Conservation (phyloP, 2,113 vertebrate genomes). For the Urocolius indicus region DNA sequence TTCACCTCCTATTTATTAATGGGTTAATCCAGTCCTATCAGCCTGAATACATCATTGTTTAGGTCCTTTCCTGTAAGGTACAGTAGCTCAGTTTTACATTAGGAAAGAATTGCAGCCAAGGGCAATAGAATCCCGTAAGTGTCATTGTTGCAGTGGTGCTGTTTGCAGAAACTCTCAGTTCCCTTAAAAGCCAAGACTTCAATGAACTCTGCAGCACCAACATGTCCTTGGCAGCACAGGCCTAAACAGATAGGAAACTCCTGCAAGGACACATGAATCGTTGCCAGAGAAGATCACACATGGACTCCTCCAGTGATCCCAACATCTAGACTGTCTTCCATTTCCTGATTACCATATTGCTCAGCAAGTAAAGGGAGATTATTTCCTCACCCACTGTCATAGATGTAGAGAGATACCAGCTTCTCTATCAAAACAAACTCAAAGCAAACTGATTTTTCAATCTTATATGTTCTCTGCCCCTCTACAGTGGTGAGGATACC, state of each 20-base stretch:
- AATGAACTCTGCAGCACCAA: neutral
- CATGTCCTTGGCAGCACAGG: neutral
- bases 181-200: neutral
- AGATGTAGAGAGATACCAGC: neutral
- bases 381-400: neutral
- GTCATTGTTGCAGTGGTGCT: neutral
- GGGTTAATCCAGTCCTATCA: slow-evolving; percentile 72
- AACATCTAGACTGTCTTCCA: neutral
- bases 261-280: neutral
- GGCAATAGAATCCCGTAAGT: slow-evolving; percentile 26
- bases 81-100: slow-evolving; percentile 50
- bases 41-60: slow-evolving; percentile 66
- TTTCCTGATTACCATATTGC: neutral
- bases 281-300: neutral
- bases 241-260: neutral
- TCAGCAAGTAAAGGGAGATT: neutral
- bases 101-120: slow-evolving; percentile 12
- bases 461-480: neutral
- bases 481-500: neutral
- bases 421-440: neutral
- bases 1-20: slow-evolving; percentile 78
- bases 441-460: neutral
- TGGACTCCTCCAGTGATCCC: neutral
- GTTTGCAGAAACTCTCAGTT: neutral
- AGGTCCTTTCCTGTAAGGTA: slow-evolving; percentile 60